These are phyloP conservation scores for Myotis findleyi DNA, from an alignment of 2,797 vertebrate genomes.

Conservation along the genomic window DNA sequence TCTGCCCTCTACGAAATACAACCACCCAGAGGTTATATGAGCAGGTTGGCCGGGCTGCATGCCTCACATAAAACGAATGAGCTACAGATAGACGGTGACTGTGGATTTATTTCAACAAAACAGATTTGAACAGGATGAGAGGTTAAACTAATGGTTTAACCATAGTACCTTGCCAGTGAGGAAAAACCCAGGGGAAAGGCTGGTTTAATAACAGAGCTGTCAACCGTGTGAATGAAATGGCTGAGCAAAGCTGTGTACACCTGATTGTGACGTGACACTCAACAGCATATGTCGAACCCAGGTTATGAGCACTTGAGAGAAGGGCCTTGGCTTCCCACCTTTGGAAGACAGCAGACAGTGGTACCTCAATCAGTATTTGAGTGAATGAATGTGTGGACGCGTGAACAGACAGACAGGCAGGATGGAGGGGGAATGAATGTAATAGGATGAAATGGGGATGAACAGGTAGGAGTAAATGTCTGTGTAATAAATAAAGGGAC, in stretches of 20 bases:
- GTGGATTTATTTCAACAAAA: constrained; percentile 56
- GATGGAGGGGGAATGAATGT: not conserved
- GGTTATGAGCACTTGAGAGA: not conserved
- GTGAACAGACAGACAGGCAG: not conserved
- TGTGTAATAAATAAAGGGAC: not conserved
- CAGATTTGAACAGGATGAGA: constrained; percentile 35
- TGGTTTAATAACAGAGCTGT: constrained; percentile 54
- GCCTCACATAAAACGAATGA: not conserved
- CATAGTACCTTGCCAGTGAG: not conserved
- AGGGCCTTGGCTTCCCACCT: not conserved
- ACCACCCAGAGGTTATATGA: not conserved
- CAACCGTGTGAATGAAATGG: constrained; percentile 4
- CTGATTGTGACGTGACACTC: not conserved
- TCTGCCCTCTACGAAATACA: not conserved
- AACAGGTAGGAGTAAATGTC: not conserved
- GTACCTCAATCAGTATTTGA: not conserved
- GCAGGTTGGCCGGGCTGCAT: not conserved
- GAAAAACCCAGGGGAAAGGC: not conserved
- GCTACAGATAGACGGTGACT: not conserved
- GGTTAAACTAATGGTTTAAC: constrained; percentile 59
- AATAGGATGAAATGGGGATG: not conserved
- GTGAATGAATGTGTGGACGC: not conserved
- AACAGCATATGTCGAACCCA: not conserved
- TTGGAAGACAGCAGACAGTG: not conserved
- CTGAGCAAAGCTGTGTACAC: not conserved